These are phyloP conservation scores for Chrosomus eos DNA, from an alignment of 2,797 vertebrate genomes.

Conservation along the genomic window DNA sequence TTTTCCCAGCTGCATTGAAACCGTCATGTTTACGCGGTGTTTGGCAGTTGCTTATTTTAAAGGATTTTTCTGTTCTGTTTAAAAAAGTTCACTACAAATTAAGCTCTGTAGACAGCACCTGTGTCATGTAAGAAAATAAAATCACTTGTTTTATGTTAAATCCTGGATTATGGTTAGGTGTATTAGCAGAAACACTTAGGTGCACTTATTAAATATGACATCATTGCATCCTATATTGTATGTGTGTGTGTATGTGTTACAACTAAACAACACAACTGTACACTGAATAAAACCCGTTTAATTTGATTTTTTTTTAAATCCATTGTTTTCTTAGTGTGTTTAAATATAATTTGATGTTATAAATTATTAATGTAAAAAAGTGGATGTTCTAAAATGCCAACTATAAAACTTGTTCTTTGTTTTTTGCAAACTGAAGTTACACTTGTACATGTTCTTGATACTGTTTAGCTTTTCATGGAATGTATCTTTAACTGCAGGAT, in stretches of 20 bases:
- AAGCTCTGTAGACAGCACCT: not conserved
- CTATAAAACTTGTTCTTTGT: too few species aligned
- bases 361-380: not conserved
- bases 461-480: not conserved
- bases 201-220: not conserved
- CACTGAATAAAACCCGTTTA: not conserved
- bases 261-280: not conserved
- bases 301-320: too few species aligned
- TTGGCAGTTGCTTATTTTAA: constrained; percentile 9
- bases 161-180: not conserved
- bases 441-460: not conserved
- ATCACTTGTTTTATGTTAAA: not conserved
- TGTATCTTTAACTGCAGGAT: not conserved
- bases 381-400: not conserved
- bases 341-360: not conserved
- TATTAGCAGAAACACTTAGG: too few species aligned
- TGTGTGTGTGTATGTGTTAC: not conserved
- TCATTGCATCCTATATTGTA: not conserved
- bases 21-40: not conserved
- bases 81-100: not conserved
- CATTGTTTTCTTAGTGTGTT: not conserved
- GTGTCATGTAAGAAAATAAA: not conserved
- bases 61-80: not conserved
- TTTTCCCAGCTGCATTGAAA: constrained; percentile 25
- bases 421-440: not conserved